Conservation (phyloP, 1,140 invertebrate genomes). For the Ooceraea biroi region DNA sequence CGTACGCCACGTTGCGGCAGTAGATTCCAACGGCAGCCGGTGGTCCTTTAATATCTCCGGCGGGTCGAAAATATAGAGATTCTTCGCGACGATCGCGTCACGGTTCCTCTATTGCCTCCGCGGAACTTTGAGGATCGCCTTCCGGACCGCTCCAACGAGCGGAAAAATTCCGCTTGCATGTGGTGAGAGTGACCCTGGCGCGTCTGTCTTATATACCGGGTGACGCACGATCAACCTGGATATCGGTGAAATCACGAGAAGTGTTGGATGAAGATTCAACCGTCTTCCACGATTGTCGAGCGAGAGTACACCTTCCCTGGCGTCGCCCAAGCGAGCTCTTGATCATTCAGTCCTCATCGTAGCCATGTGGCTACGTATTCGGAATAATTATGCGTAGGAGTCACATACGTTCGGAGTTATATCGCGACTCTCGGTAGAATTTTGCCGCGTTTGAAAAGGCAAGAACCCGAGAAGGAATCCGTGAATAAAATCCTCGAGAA, state of each 20-base stretch:
- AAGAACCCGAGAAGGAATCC: not conserved
- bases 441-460: not conserved
- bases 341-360: not conserved
- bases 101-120: conserved; percentile 15
- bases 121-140: conserved; percentile 32
- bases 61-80: conserved; percentile 56
- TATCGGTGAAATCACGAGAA: not conserved
- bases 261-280: not conserved
- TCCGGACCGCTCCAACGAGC: not conserved
- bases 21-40: conserved; percentile 26
- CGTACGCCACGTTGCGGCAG: not conserved
- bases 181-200: conserved; percentile 24
- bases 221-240: not conserved
- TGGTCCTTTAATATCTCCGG: conserved; percentile 47
- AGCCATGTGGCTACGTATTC: not conserved
- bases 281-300: not conserved
- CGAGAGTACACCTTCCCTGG: too few relatives aligned
- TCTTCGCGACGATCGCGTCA: conserved; percentile 8
- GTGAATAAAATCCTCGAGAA: not conserved
- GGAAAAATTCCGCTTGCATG: conserved; percentile 31
- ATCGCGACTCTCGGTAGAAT: not conserved
- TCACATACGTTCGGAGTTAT: not conserved
- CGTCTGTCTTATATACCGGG: not conserved
- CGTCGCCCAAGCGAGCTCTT: too few relatives aligned
- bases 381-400: conserved; percentile 19